Conservation (phyloP, 1,140 invertebrate genomes). For the Drosophila neocordata region DNA sequence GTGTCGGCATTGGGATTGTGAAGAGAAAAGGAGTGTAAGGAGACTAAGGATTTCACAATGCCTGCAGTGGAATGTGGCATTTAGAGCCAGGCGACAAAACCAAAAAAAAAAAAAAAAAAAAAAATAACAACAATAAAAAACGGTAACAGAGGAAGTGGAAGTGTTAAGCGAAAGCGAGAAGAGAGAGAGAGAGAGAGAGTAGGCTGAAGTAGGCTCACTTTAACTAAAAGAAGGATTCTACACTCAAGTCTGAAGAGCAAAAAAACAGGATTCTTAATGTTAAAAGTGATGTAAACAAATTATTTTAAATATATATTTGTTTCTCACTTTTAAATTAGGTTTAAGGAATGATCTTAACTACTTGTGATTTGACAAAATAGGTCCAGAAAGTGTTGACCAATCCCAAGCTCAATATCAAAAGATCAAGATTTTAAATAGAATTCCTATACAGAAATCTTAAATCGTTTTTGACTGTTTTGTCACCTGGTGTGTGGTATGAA, state of each 20-base stretch:
- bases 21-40: constrained; percentile 30
- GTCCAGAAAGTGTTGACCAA: too few relatives aligned
- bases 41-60: constrained; percentile 22
- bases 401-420: too few relatives aligned
- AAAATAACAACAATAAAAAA: not conserved
- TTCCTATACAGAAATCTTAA: too few relatives aligned
- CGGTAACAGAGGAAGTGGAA: constrained; percentile 2
- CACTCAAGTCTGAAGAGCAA: not conserved
- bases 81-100: constrained; percentile 39
- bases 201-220: not conserved
- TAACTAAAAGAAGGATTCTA: not conserved
- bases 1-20: constrained; percentile 75
- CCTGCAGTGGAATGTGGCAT: constrained; percentile 23
- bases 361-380: too few relatives aligned
- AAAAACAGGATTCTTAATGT: not conserved
- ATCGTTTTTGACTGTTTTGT: not conserved
- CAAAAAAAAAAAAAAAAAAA: too few relatives aligned
- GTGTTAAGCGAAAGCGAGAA: not conserved
- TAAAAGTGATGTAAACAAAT: too few relatives aligned
- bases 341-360: too few relatives aligned
- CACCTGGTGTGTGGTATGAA: not conserved
- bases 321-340: too few relatives aligned
- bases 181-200: not conserved
- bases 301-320: too few relatives aligned
- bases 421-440: too few relatives aligned